These are phyloP conservation scores for Macrophya alboannulata DNA, from an alignment of 2,888 invertebrate species.

Conservation along the genomic window DNA sequence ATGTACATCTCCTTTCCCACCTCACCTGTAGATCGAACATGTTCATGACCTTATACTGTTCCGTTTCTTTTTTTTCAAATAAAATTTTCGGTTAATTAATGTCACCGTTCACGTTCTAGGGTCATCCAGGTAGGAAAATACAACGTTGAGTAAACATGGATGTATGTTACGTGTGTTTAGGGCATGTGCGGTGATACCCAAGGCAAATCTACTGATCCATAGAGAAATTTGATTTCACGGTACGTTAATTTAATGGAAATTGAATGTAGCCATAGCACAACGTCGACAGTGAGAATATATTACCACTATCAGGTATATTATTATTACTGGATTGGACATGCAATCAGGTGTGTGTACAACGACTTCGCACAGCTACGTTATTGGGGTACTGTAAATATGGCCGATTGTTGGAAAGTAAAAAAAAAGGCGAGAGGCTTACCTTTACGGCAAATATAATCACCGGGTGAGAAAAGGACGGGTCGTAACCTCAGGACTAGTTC, in stretches of 20 bases:
- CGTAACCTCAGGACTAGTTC: constrained; percentile 96
- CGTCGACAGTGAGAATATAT: background rate
- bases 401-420: background rate
- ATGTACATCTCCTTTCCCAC: constrained; percentile 99
- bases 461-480: constrained; percentile 98
- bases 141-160: constrained; percentile 44
- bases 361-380: background rate
- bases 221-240: constrained; percentile 35
- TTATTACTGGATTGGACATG: background rate
- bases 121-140: constrained; percentile 10
- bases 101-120: background rate
- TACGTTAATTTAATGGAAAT: constrained; percentile 31
- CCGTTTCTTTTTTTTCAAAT: background rate
- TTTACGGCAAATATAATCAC: constrained; percentile 99
- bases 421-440: constrained; percentile 83
- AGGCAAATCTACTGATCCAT: background rate
- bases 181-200: background rate
- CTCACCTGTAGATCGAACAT: constrained; percentile 88
- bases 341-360: too few relatives aligned
- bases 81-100: constrained; percentile 8
- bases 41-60: background rate
- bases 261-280: background rate
- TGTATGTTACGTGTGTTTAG: background rate
- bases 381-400: background rate
- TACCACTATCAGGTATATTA: background rate